phyloP scores from a whole-genome alignment of 2,888 invertebrate species.

The Lapara coniferarum region DNA sequence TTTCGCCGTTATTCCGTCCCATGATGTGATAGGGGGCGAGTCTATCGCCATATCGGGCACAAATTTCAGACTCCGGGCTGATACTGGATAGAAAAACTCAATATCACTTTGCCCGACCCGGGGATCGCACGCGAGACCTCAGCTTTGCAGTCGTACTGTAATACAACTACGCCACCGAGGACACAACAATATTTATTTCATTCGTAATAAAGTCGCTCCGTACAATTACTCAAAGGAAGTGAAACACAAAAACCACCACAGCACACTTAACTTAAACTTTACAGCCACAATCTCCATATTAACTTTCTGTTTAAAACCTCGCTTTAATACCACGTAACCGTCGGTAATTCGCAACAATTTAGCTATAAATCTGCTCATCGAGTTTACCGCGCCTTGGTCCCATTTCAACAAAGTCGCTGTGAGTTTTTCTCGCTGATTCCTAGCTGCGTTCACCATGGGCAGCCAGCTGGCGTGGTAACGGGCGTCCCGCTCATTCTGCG shows the following conservation, averaged over 20 bases:
- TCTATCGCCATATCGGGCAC: no score
- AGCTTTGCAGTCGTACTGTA: no score
- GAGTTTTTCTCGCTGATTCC: slow-evolving; percentile 78
- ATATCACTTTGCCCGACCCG: no score
- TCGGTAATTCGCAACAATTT: slow-evolving; percentile 71
- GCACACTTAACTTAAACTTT: background rate
- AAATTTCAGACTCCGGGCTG: no score
- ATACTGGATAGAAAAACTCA: no score
- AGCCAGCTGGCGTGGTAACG: slow-evolving; percentile 62
- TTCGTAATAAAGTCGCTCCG: background rate
- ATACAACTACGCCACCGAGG: no score
- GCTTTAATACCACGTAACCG: slow-evolving; percentile 45
- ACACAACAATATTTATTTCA: background rate
- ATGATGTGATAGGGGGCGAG: no score
- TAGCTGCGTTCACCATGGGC: slow-evolving; percentile 68
- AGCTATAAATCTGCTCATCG: slow-evolving; percentile 68
- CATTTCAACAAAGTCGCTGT: slow-evolving; percentile 72
- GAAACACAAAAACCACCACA: slow-evolving; percentile 4
- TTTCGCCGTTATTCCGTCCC: no score
- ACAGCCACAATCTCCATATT: slow-evolving; percentile 19
- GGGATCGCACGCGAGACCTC: no score
- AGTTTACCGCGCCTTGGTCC: slow-evolving; percentile 63
- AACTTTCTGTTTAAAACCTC: slow-evolving; percentile 18
- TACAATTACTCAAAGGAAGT: background rate
- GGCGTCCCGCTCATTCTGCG: slow-evolving; percentile 77